phyloP scores from a whole-genome alignment of 1,140 invertebrate genomes.

The Aradophagus sp. region DNA sequence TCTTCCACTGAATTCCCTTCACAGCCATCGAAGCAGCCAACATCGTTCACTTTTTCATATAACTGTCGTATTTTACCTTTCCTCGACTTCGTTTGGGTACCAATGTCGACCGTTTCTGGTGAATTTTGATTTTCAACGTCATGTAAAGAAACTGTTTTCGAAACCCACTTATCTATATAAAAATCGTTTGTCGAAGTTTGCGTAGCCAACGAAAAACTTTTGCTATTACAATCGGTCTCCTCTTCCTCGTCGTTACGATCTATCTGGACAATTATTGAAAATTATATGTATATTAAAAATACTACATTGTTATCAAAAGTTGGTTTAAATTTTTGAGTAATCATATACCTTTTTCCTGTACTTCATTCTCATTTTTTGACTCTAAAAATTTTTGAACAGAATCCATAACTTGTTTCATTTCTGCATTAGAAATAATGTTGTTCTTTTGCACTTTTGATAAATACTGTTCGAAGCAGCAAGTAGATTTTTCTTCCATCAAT shows the following conservation, averaged over 20 bases:
- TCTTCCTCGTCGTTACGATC: background rate
- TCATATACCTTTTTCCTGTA: constrained; percentile 7
- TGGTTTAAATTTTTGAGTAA: constrained; percentile 5
- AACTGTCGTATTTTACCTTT: constrained; percentile 9
- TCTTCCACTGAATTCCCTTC: background rate
- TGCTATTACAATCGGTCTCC: background rate
- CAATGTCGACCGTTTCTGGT: background rate
- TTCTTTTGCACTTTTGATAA: constrained; percentile 31
- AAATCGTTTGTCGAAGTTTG: background rate
- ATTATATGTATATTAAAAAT: background rate
- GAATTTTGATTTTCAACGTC: constrained; percentile 14
- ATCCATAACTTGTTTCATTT: constrained; percentile 20
- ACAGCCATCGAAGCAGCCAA: background rate
- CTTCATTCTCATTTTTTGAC: constrained; percentile 2
- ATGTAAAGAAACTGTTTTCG: constrained; percentile 6
- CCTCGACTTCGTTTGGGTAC: background rate
- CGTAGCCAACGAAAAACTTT: background rate
- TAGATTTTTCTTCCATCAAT: constrained; percentile 34
- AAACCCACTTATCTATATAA: background rate
- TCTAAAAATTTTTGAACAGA: background rate
- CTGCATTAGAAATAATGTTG: constrained; percentile 9
- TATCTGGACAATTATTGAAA: constrained; percentile 8
- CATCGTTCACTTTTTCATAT: background rate
- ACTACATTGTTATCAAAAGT: background rate
- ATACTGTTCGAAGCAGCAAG: constrained; percentile 33